These are phyloP conservation scores for Lasioglossum calceatum DNA, from an alignment of 2,888 invertebrate species.

Conservation along the genomic window DNA sequence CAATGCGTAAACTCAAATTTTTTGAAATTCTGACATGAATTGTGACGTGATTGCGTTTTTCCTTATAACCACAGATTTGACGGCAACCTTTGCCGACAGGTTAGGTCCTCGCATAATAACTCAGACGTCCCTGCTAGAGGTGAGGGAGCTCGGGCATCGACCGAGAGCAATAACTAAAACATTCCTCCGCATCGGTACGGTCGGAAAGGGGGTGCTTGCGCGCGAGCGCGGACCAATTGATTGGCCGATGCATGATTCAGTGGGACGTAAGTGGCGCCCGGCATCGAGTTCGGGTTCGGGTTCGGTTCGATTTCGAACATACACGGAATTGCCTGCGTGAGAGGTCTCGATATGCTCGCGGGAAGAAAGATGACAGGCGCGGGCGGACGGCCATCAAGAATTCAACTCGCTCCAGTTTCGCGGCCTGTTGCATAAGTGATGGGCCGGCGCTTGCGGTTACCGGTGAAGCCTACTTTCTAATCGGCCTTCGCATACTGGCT, in stretches of 20 bases:
- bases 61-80: neutral
- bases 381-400: slow-evolving; percentile 67
- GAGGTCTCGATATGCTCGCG: slow-evolving; percentile 6
- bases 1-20: too few species aligned
- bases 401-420: slow-evolving; percentile 77
- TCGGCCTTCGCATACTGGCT: slow-evolving; percentile 19
- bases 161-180: slow-evolving; percentile 35
- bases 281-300: neutral
- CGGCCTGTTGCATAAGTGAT: slow-evolving; percentile 75
- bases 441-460: slow-evolving; percentile 77
- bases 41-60: too few species aligned
- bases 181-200: slow-evolving; percentile 10
- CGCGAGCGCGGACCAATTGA: slow-evolving; percentile 62
- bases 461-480: slow-evolving; percentile 65
- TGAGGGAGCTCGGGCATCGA: neutral
- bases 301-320: neutral
- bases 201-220: neutral
- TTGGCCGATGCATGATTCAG: slow-evolving; percentile 75
- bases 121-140: neutral
- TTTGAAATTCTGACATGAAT: too few species aligned
- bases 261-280: slow-evolving; percentile 66
- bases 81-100: neutral
- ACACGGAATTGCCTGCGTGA: neutral
- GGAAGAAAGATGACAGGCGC: slow-evolving; percentile 63
- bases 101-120: neutral